Conservation (phyloP, 92 coral and sea anemone species). For the Epizoanthus illoricatus region DNA sequence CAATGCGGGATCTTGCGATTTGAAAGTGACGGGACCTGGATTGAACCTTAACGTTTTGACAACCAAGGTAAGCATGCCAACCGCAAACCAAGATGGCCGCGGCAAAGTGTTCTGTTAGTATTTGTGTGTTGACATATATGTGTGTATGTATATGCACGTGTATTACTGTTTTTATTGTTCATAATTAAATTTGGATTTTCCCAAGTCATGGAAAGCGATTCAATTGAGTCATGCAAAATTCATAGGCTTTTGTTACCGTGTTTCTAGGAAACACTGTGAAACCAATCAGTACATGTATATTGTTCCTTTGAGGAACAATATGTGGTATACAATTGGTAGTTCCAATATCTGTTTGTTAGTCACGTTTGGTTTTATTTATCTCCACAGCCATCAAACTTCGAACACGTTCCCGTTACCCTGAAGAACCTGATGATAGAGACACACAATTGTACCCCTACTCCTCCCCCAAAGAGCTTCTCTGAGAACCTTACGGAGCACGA, state of each 20-base stretch:
- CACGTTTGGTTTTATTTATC: background rate
- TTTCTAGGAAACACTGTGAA: no score
- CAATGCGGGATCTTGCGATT: constrained; percentile 82
- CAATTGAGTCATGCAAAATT: no score
- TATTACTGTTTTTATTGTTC: no score
- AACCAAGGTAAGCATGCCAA: constrained; percentile 44
- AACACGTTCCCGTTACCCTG: constrained; percentile 78
- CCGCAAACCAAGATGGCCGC: background rate
- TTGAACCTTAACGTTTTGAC: constrained; percentile 53
- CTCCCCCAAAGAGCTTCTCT: constrained; percentile 53
- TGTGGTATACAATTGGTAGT: no score
- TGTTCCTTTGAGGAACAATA: no score
- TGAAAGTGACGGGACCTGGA: constrained; percentile 68
- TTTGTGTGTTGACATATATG: no score
- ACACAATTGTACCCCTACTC: constrained; percentile 58
- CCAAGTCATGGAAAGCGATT: no score
- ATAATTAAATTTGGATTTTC: no score
- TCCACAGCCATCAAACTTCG: constrained; percentile 68
- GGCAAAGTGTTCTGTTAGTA: background rate
- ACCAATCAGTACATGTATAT: no score
- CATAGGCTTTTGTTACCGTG: no score
- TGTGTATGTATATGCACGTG: no score
- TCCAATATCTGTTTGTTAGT: no score
- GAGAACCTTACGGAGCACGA: constrained; percentile 75
- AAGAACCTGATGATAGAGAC: constrained; percentile 68